phyloP scores from a whole-genome alignment of 2,113 vertebrate species.

The Stigmatopora argus region DNA sequence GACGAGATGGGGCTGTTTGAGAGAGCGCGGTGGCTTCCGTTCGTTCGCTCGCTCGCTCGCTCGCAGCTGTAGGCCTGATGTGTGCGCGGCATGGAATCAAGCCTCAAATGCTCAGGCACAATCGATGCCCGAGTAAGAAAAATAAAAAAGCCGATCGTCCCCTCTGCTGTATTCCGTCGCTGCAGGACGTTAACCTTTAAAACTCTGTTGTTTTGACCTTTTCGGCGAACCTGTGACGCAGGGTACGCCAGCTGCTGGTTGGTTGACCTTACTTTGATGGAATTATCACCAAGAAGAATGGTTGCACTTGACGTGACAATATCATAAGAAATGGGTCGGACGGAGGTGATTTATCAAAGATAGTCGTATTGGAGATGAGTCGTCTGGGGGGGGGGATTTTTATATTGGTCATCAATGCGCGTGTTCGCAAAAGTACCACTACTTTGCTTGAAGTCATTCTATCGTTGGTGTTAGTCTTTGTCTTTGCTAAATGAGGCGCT shows the following conservation, averaged over 20 bases:
- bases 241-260: slow-evolving; percentile 45
- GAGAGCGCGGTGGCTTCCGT: slow-evolving; percentile 41
- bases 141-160: slow-evolving; percentile 16
- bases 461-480: too few relatives aligned
- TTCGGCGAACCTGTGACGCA: slow-evolving; percentile 56
- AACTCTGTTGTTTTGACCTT: slow-evolving; percentile 61
- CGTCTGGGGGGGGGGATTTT: too few relatives aligned
- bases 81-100: slow-evolving; percentile 20
- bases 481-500: too few relatives aligned
- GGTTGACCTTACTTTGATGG: slow-evolving; percentile 69
- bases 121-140: slow-evolving; percentile 24
- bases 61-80: slow-evolving; percentile 24
- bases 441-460: too few relatives aligned
- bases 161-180: slow-evolving; percentile 23
- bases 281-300: slow-evolving; percentile 56
- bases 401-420: neutral
- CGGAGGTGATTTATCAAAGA: slow-evolving; percentile 20
- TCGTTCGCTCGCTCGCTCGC: too few relatives aligned
- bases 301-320: slow-evolving; percentile 31
- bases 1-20: slow-evolving; percentile 14
- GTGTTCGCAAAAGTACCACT: neutral
- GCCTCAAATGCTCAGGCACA: slow-evolving; percentile 28
- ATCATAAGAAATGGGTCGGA: slow-evolving; percentile 7
- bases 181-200: slow-evolving; percentile 63
- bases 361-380: too few relatives aligned